These are phyloP conservation scores for Pomacea canaliculata DNA, from an alignment of 2,888 invertebrate genomes.

Conservation along the genomic window DNA sequence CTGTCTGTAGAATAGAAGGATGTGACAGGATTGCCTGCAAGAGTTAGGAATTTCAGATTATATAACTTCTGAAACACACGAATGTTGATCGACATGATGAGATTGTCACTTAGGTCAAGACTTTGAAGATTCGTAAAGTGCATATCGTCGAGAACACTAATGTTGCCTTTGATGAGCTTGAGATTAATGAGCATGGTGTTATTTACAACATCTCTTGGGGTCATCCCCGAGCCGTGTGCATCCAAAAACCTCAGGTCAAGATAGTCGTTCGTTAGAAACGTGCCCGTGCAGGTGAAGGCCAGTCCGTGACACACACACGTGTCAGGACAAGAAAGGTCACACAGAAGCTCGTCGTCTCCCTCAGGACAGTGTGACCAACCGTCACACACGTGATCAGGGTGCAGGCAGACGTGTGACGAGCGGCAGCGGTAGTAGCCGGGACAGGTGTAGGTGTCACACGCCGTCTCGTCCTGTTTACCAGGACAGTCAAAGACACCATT, in stretches of 20 bases:
- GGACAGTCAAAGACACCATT: constrained; percentile 2
- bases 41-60: not conserved
- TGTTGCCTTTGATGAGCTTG: not conserved
- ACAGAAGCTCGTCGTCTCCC: not conserved
- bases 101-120: not conserved
- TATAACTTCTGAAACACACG: not conserved
- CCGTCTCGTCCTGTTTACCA: not conserved
- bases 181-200: not conserved
- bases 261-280: not conserved
- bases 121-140: not conserved
- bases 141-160: not conserved
- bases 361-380: not conserved
- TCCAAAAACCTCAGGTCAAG: not conserved
- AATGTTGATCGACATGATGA: not conserved
- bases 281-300: not conserved
- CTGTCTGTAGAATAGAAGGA: not conserved
- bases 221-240: not conserved
- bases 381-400: not conserved
- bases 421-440: constrained; percentile 1
- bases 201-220: not conserved
- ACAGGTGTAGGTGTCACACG: constrained; percentile 1
- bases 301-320: not conserved
- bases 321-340: not conserved
- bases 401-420: not conserved
- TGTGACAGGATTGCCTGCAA: not conserved